Conservation (phyloP, 2,113 vertebrate species). For the Grammomys dolichurus region DNA sequence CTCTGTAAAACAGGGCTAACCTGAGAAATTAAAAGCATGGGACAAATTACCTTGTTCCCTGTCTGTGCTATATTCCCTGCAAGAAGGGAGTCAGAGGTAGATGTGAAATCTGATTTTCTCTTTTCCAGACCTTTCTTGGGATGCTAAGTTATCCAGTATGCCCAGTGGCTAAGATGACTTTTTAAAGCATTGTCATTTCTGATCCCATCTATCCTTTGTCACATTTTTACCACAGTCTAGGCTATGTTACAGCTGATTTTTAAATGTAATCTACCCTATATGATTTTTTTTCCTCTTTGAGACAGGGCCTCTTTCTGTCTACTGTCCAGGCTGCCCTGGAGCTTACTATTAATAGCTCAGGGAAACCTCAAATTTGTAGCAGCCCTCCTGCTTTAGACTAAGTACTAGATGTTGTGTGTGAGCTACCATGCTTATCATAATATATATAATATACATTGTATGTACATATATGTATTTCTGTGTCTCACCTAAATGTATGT, state of each 20-base stretch:
- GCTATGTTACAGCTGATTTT: slow-evolving; percentile 46
- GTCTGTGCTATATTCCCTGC: neutral
- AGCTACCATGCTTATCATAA: neutral
- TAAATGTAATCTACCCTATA: neutral
- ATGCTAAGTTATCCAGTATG: slow-evolving; percentile 50
- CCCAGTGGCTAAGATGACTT: slow-evolving; percentile 54
- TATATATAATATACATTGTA: neutral
- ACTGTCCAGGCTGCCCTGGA: neutral
- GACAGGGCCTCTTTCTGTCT: neutral
- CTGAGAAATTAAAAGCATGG: neutral
- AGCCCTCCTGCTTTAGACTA: neutral
- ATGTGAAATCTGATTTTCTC: slow-evolving; percentile 53
- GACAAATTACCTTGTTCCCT: slow-evolving; percentile 50
- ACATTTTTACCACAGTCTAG: neutral
- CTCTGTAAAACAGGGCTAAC: neutral
- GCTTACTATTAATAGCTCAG: neutral
- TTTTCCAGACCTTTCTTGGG: slow-evolving; percentile 59
- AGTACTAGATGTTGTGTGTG: neutral
- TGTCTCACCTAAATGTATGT: neutral
- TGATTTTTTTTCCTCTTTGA: neutral
- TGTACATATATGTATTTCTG: neutral
- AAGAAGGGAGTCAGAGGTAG: slow-evolving; percentile 53
- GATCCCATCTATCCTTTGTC: slow-evolving; percentile 36
- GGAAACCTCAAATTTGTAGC: neutral
- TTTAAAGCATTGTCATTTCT: slow-evolving; percentile 40